Percentiles rank a stretch among this genome's conserved stretches.
phyloP scores from a whole-genome alignment of 2,888 invertebrate genomes.

The Drosophila paranaensis region DNA sequence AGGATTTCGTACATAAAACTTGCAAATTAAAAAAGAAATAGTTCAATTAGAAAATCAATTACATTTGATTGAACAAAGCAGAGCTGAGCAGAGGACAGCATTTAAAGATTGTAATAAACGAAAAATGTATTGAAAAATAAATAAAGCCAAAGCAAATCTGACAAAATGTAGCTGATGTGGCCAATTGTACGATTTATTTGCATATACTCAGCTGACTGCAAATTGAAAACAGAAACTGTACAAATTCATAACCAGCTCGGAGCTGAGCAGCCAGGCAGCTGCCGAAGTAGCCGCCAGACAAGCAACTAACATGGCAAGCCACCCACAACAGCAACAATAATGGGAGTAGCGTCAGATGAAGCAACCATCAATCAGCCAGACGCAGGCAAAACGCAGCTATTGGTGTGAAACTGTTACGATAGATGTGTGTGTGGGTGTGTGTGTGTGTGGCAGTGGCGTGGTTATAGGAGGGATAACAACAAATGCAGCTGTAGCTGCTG shows the following conservation, averaged over 20 bases:
- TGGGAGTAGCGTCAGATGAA: slow-evolving; percentile 53
- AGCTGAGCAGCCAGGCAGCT: slow-evolving; percentile 14
- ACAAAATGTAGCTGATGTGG: slow-evolving; percentile 19
- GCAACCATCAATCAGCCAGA: slow-evolving; percentile 75
- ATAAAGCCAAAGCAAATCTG: neutral
- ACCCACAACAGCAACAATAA: slow-evolving; percentile 29
- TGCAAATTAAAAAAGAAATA: neutral
- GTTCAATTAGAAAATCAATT: neutral
- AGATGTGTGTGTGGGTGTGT: slow-evolving; percentile 5
- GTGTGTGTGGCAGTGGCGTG: neutral
- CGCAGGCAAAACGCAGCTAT: slow-evolving; percentile 60
- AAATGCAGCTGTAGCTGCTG: slow-evolving; percentile 37
- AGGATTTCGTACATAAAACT: no score
- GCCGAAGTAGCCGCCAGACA: slow-evolving; percentile 41
- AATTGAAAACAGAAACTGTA: slow-evolving; percentile 59
- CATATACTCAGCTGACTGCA: slow-evolving; percentile 18
- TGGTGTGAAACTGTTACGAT: slow-evolving; percentile 68
- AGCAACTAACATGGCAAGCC: slow-evolving; percentile 31
- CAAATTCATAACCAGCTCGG: slow-evolving; percentile 68
- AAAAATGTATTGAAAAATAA: neutral
- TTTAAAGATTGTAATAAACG: no score
- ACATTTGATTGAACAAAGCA: neutral
- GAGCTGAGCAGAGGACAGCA: neutral
- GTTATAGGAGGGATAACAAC: slow-evolving; percentile 2
- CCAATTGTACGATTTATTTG: slow-evolving; percentile 34